Evolutionary conservation across 2,113 vertebrate species (phyloP).

Genomic region (Pollimyrus isidori): DNA sequence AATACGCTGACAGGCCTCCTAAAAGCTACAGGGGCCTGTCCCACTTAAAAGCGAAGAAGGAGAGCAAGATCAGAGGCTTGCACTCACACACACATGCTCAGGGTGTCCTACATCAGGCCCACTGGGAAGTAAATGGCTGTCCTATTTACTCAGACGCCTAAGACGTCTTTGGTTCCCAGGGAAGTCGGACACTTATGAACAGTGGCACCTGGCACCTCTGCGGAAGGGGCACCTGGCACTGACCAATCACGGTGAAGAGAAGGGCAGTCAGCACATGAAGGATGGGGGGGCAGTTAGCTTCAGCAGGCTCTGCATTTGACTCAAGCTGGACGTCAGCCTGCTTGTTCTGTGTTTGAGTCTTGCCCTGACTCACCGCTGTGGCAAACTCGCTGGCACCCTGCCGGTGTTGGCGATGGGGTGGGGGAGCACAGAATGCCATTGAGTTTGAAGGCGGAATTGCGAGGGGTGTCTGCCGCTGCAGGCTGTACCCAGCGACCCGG

Average conservation of each 20-base stretch:
- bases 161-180: neutral
- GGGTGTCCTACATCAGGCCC: constrained; percentile 10
- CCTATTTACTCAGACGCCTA: constrained; percentile 16
- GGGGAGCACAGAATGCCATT: neutral
- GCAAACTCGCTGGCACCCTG: neutral
- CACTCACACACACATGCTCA: constrained; percentile 3
- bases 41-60: constrained; percentile 4
- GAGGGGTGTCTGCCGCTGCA: neutral
- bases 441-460: neutral
- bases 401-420: neutral
- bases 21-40: constrained; percentile 9
- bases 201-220: neutral
- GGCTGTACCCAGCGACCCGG: neutral
- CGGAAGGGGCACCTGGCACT: neutral
- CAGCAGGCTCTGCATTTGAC: neutral
- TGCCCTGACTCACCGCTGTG: neutral
- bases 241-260: neutral
- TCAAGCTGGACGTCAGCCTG: neutral
- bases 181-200: neutral
- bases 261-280: neutral
- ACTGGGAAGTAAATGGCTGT: neutral
- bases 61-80: neutral
- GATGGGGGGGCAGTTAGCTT: neutral
- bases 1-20: neutral
- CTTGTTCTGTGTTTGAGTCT: neutral